phyloP scores from a whole-genome alignment of 2,888 invertebrate species.

The Phytoseiulus persimilis region DNA sequence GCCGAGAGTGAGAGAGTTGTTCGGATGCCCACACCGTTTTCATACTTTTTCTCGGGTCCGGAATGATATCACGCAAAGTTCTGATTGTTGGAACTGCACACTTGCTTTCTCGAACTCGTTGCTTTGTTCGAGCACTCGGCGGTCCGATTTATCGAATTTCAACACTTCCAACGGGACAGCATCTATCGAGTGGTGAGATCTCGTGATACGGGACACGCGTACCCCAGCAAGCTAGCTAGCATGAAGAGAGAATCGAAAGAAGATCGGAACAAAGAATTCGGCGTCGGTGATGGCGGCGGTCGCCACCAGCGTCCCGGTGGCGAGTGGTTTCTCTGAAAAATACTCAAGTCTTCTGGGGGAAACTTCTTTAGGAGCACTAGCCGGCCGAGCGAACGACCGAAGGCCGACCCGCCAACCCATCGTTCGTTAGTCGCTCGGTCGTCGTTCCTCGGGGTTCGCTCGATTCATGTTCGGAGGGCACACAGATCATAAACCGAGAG shows the following conservation, averaged over 20 bases:
- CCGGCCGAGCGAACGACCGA: background rate
- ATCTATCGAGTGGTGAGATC: background rate
- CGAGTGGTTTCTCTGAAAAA: background rate
- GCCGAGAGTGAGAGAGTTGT: no score
- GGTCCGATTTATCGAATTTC: background rate
- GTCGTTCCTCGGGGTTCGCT: background rate
- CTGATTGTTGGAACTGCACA: no score
- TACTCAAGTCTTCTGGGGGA: background rate
- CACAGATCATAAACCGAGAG: background rate
- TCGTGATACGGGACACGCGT: background rate
- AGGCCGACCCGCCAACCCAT: background rate
- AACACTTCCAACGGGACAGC: background rate
- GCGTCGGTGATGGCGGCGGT: background rate
- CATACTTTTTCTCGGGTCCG: no score
- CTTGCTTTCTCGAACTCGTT: no score
- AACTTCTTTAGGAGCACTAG: background rate
- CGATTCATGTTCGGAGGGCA: background rate
- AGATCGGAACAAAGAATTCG: background rate
- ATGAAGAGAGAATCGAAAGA: background rate
- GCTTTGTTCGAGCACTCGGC: background rate
- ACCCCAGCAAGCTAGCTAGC: background rate
- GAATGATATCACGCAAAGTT: no score
- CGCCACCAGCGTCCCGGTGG: background rate
- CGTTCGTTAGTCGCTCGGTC: background rate
- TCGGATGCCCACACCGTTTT: no score